Base-by-base conservation (phyloP, 2,888 invertebrate species). In the Noctuana brunneofusca region DNA sequence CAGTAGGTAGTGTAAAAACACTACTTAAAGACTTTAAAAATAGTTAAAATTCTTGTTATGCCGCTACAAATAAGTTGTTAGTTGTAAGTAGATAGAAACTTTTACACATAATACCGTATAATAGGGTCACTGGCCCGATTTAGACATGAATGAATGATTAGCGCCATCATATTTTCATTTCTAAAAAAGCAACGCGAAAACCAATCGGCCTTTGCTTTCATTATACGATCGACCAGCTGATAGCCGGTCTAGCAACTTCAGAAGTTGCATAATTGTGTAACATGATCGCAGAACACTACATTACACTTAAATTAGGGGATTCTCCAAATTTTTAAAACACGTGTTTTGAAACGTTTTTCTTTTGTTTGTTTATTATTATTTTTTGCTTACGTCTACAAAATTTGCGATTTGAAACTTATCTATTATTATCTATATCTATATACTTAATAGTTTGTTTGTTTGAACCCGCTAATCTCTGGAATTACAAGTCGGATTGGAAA, bases 61-160 rank as follows among this genome's bases (percentile, higher is more conserved):
- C 35, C 35, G 35, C 27, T 27, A 35, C n/a, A 35, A 35, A 35
- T 12, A 11, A 50, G 50, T 50, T 49, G 14, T 30, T 14, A 5
- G 27, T 27, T 27, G 14, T 27, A 27, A 2, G 27, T 50, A 30
- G n/a, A n/a, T n/a, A n/a, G n/a, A n/a, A n/a, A n/a, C 50, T 50
- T 22, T 50, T 30, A 11, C 50, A 50, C 27, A 53, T 22, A n/a
- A 38, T 54, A 14, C 24, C 24, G 55, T 55, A 16, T 14, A 41
- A 18, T 4, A 27, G 16, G 18, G 12, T 16, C 41, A 41, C 41
- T 41, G 55, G 55, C 41, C 24, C 41, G 16, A 14, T 55, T 55
- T 16, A 27, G 14, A 22, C 24, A 24, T 41, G 14, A 41, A 52
- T 35, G 35, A 22, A n/a, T 20, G 27, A 48, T 24, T 48, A 48